Evolutionary conservation across 35 echinoderm and acorn worm genomes (phyloP), one percentile per base, ranked within the genome.

Genomic region (Holothuria glaberrima): DNA sequence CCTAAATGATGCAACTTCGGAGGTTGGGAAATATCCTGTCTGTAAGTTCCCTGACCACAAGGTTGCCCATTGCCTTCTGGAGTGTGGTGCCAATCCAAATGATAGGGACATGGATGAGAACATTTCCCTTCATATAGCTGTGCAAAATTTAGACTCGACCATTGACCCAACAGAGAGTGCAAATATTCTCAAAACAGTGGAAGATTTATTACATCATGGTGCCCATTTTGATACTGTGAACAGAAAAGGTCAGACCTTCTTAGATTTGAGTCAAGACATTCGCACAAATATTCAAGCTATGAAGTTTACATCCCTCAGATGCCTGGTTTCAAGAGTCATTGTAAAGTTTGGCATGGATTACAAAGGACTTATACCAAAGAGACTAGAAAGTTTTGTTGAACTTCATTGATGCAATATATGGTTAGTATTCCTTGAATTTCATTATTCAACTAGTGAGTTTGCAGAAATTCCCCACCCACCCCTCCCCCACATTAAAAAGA

Each of bases 1-100:
- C 28, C 81, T 94, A 45, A 86, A 91, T 64, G 92, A 99, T 82
- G 65, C 88, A 28, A 99, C 97, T 34, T 99, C 97, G 9, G 92
- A 91, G 26, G 93, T 95, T 22, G 97, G 97, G 50, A 94, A 93
- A 16, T 99, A 99, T 75, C 97, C 97, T 12, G 97, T 99, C 34
- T 99, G 97, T 46, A 82, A 58, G 48, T 98, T 98, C 66, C 96
- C 96, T 41, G 93, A 94, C 65, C 67, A 64, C 22, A 90, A 60
- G 19, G 97, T 99, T 57, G 93, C 94, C 10, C 85, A 83, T n/a
- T 89, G 94, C 45, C 86, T 99, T 18, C 59, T 99, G 0, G 93
- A 94, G 35, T 99, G 97, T 56, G 97, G 97, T 59, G 88, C 93
- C 56, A 48, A 88, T 66, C 65, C 80, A 18, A 92, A 95, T 34